These are phyloP conservation scores for Cheilosia vulpina DNA, from an alignment of 2,888 invertebrate genomes.

Conservation along the genomic window DNA sequence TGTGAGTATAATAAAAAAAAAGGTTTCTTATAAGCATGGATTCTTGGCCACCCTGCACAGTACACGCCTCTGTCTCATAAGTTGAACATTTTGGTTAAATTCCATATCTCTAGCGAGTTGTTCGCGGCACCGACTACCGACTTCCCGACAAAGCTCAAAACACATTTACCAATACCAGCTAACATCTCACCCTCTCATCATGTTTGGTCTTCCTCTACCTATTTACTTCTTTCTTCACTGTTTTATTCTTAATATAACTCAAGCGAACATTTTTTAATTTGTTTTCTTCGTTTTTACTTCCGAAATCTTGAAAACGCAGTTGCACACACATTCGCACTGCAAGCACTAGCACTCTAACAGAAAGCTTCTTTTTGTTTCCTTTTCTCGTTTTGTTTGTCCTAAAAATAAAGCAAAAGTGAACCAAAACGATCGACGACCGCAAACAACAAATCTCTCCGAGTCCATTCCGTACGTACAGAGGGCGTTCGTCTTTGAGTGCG, in stretches of 20 bases:
- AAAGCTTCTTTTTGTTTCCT: conserved; percentile 41
- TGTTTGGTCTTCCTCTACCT: conserved; percentile 35
- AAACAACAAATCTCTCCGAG: conserved; percentile 52
- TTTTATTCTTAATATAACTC: conserved; percentile 65
- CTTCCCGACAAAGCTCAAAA: conserved; percentile 20
- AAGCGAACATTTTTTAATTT: conserved; percentile 29
- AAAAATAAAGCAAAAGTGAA: conserved; percentile 42
- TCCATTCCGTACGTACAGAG: conserved; percentile 23
- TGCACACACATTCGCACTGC: conserved; percentile 66
- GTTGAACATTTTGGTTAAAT: conserved; percentile 20
- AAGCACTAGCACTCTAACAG: conserved; percentile 42
- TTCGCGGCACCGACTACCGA: background rate
- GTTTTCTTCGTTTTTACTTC: conserved; percentile 50
- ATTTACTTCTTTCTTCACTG: conserved; percentile 52
- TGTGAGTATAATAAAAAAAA: no score
- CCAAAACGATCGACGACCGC: conserved; percentile 62
- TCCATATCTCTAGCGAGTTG: conserved; percentile 1
- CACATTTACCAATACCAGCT: conserved; percentile 8
- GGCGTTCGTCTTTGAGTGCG: conserved; percentile 57
- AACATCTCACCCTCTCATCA: conserved; percentile 31
- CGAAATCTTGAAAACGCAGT: conserved; percentile 73
- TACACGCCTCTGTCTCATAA: conserved; percentile 1
- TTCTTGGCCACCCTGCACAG: background rate
- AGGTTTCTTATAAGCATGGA: no score
- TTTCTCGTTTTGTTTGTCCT: conserved; percentile 16